Percentiles rank a stretch among this genome's conserved stretches.
Conservation (phyloP, 2,113 vertebrate genomes). For the Phoenicopterus ruber region DNA sequence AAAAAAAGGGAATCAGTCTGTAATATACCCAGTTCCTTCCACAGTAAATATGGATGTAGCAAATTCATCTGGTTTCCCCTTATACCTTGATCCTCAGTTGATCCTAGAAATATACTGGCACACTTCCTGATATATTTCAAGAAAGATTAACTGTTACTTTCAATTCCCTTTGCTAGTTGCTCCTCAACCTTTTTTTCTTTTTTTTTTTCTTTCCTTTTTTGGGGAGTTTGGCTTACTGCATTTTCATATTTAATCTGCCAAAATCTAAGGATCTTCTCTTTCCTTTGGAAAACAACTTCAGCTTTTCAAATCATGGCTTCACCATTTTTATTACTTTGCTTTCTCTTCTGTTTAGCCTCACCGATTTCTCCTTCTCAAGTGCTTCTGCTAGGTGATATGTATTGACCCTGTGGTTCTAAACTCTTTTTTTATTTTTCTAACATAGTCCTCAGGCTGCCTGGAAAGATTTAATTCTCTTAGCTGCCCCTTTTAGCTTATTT, state of each 20-base stretch:
- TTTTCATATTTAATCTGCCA: not conserved
- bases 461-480: constrained; percentile 5
- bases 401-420: not conserved
- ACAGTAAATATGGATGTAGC: not conserved
- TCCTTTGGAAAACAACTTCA: not conserved
- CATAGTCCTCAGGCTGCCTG: not conserved
- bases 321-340: not conserved
- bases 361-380: not conserved
- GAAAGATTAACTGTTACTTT: not conserved
- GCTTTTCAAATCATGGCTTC: not conserved
- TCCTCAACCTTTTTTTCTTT: not conserved
- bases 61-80: not conserved
- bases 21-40: not conserved
- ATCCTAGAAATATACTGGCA: not conserved
- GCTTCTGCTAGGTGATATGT: not conserved
- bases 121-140: not conserved
- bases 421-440: not conserved
- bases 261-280: not conserved
- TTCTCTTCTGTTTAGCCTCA: not conserved
- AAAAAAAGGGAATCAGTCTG: not conserved
- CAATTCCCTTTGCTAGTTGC: not conserved
- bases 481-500: not conserved
- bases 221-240: not conserved
- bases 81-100: not conserved
- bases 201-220: not conserved